Evolutionary conservation across 2,888 invertebrate genomes (phyloP).

Genomic region (Apamea anceps): DNA sequence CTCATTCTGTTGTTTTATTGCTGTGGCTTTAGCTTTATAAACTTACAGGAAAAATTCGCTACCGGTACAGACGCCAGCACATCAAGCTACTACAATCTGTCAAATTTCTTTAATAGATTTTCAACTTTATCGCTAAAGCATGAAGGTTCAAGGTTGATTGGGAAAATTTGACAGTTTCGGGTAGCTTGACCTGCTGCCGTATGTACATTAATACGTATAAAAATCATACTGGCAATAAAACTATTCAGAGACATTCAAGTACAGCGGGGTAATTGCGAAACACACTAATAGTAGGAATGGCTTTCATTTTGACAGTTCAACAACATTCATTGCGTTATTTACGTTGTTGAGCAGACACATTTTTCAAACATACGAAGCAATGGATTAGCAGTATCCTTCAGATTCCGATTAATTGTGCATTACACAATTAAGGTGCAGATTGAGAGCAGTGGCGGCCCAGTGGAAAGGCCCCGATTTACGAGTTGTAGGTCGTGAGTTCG

Average conservation of each 20-base stretch:
- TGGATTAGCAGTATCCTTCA: background rate
- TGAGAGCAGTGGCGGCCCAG: too few relatives aligned
- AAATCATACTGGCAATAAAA: conserved; percentile 4
- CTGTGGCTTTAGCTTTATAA: background rate
- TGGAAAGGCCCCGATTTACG: background rate
- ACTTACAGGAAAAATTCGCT: background rate
- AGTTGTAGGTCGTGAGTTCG: background rate
- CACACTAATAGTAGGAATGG: background rate
- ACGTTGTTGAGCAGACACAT: background rate
- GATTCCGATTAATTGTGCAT: background rate
- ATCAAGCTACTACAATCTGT: too few relatives aligned
- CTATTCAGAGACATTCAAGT: conserved; percentile 5
- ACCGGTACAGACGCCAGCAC: too few relatives aligned
- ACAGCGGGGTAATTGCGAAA: too few relatives aligned
- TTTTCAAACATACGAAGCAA: background rate
- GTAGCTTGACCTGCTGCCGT: too few relatives aligned
- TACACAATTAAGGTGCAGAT: too few relatives aligned
- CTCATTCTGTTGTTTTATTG: conserved; percentile 38
- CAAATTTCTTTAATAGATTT: too few relatives aligned
- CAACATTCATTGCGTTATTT: background rate
- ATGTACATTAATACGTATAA: background rate
- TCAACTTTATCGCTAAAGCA: too few relatives aligned
- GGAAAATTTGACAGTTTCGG: too few relatives aligned
- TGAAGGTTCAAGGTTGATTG: too few relatives aligned
- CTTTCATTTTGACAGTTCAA: background rate